phyloP scores from a whole-genome alignment of 2,797 vertebrate genomes.

The Bradypodion pumilum region DNA sequence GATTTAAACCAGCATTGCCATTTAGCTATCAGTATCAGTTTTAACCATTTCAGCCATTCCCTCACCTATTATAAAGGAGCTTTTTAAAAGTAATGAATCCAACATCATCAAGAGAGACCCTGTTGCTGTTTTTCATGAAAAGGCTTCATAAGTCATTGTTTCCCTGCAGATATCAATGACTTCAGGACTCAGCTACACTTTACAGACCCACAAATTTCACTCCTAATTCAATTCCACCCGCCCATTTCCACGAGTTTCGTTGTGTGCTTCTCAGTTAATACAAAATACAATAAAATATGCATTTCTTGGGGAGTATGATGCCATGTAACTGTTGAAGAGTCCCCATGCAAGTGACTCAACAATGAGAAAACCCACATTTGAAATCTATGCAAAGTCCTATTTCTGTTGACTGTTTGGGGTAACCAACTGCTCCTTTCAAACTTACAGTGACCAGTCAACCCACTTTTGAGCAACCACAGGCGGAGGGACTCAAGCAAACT shows the following conservation, averaged over 20 bases:
- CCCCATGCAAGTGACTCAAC: neutral
- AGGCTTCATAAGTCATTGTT: neutral
- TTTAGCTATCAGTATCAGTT: neutral
- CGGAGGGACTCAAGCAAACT: neutral
- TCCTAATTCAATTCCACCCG: neutral
- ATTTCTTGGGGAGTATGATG: neutral
- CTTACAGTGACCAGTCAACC: neutral
- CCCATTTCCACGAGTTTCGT: neutral
- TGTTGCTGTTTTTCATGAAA: neutral
- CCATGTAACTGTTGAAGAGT: neutral
- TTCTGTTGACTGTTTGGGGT: neutral
- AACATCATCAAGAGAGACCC: neutral
- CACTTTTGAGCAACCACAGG: neutral
- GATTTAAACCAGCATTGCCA: neutral
- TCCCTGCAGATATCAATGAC: neutral
- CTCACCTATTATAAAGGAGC: too few species aligned
- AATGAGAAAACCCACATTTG: neutral
- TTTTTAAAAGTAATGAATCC: neutral
- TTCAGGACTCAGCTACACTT: neutral
- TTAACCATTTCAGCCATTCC: neutral
- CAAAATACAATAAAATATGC: too few species aligned
- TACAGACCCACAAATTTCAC: neutral
- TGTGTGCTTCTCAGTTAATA: neutral
- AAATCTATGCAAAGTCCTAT: neutral
- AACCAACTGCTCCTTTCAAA: neutral